Evolutionary conservation across 1,140 invertebrate genomes (phyloP).

Genomic region (Augochlora pura): DNA sequence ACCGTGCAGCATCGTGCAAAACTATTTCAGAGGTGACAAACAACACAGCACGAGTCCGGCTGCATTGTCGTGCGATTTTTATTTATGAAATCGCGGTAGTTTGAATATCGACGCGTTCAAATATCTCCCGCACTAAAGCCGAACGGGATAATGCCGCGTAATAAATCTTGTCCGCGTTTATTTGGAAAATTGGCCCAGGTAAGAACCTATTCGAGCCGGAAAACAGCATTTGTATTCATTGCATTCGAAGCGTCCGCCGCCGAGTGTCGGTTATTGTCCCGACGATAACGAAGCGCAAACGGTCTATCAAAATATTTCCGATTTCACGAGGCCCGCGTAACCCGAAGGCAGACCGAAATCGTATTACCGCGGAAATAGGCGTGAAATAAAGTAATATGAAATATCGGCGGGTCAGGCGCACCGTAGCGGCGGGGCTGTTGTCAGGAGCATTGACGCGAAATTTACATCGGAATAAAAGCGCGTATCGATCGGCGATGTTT

Average conservation of each 20-base stretch:
- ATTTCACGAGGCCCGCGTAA: too few species aligned
- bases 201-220: background rate
- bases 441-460: background rate
- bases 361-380: background rate
- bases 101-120: too few species aligned
- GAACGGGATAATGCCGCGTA: too few species aligned
- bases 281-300: background rate
- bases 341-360: background rate
- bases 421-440: too few species aligned
- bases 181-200: too few species aligned
- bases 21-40: too few species aligned
- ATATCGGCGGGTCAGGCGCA: background rate
- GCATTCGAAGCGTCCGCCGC: background rate
- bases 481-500: conserved; percentile 42
- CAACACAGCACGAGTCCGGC: too few species aligned
- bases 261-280: background rate
- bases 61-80: too few species aligned
- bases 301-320: background rate
- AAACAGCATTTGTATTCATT: background rate
- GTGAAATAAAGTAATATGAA: background rate
- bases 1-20: too few species aligned
- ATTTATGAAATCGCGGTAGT: too few species aligned
- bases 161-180: too few species aligned
- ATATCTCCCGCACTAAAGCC: too few species aligned
- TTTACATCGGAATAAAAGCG: conserved; percentile 25